Evolutionary conservation across 2,113 vertebrate genomes (phyloP).

Genomic region (Alligator sinensis): DNA sequence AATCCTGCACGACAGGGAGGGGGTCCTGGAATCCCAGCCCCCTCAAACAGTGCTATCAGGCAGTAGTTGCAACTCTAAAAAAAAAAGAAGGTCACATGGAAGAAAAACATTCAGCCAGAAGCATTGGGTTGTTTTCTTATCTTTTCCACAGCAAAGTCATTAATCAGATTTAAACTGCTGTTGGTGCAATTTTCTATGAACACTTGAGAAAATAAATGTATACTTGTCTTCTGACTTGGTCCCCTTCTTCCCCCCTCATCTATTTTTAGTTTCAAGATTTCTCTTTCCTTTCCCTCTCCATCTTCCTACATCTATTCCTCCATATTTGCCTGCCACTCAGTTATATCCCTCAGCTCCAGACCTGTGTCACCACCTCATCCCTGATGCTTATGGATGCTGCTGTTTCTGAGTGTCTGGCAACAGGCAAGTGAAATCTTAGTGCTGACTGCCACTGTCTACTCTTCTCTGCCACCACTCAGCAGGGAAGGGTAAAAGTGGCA

Average conservation of each 20-base stretch:
- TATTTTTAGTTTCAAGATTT: neutral
- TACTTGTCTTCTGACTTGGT: neutral
- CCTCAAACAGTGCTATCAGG: neutral
- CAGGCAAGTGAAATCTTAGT: neutral
- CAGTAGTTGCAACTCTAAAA: neutral
- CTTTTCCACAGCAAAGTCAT: neutral
- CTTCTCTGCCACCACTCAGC: neutral
- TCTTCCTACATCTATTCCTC: neutral
- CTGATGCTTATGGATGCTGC: neutral
- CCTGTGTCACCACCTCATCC: neutral
- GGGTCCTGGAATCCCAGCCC: no score
- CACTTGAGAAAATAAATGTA: neutral
- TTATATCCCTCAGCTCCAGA: neutral
- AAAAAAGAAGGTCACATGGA: neutral
- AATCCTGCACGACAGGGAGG: neutral
- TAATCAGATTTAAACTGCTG: neutral
- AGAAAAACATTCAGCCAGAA: neutral
- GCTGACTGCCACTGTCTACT: neutral
- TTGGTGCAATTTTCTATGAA: neutral
- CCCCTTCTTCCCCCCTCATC: neutral
- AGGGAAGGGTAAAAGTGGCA: neutral
- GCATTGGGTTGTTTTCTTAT: neutral
- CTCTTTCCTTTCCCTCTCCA: neutral
- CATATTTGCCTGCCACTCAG: neutral
- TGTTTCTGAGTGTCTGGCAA: neutral